Evolutionary conservation across 2,797 vertebrate species (phyloP).

Genomic region (Cynopterus sphinx): DNA sequence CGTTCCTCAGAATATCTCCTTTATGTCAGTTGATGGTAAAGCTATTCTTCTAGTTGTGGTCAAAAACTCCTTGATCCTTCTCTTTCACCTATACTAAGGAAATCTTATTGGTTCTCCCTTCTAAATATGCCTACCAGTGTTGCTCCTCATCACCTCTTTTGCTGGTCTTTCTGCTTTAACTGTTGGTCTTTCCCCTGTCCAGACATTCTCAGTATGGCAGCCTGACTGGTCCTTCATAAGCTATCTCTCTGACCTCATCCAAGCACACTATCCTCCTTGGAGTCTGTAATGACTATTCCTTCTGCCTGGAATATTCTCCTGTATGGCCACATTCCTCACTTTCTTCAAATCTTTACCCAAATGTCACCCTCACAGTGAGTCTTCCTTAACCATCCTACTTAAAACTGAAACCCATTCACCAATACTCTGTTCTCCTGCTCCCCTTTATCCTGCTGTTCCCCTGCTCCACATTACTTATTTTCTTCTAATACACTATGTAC

Average conservation of each 20-base stretch:
- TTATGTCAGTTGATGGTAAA: neutral
- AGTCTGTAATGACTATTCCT: neutral
- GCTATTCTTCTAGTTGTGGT: neutral
- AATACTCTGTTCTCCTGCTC: neutral
- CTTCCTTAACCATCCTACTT: neutral
- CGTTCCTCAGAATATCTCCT: neutral
- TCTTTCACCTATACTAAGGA: neutral
- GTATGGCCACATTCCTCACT: neutral
- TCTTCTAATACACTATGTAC: neutral
- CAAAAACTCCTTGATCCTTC: neutral
- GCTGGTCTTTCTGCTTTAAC: neutral
- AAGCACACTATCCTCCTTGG: neutral
- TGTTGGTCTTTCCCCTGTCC: neutral
- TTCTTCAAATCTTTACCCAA: neutral
- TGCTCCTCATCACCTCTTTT: neutral
- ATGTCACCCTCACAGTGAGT: neutral
- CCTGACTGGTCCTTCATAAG: neutral
- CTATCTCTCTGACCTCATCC: neutral
- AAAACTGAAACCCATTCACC: neutral
- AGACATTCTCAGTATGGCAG: neutral
- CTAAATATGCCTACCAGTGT: neutral
- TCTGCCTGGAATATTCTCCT: neutral
- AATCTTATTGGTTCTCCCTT: neutral
- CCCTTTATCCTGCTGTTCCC: neutral
- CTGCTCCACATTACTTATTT: neutral